Evolutionary conservation across 1,140 invertebrate species (phyloP).

Genomic region (Cephus cinctus): DNA sequence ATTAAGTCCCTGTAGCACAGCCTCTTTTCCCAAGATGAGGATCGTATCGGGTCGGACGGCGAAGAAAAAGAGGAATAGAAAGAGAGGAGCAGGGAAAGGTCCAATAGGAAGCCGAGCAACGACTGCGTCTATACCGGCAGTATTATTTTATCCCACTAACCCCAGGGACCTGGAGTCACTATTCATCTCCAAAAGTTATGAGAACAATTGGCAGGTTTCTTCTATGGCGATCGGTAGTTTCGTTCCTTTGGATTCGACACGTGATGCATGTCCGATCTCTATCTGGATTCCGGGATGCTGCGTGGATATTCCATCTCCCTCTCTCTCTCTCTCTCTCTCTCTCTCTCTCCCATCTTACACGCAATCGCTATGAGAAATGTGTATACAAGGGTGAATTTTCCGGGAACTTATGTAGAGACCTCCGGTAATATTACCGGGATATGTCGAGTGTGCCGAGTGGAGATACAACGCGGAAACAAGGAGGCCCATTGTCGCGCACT

Average conservation of each 20-base stretch:
- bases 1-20: slow-evolving; percentile 18
- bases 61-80: neutral
- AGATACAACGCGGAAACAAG: slow-evolving; percentile 41
- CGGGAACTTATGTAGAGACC: slow-evolving; percentile 10
- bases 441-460: slow-evolving; percentile 10
- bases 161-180: no score
- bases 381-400: slow-evolving; percentile 15
- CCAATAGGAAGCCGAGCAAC: neutral
- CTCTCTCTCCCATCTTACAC: neutral
- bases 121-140: no score
- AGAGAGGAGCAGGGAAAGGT: neutral
- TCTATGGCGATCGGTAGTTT: no score
- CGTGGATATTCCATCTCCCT: no score
- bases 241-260: no score
- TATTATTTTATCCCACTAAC: no score
- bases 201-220: no score
- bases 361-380: slow-evolving; percentile 23
- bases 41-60: neutral
- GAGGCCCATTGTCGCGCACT: slow-evolving; percentile 28
- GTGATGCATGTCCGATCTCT: no score
- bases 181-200: no score
- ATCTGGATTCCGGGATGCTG: no score
- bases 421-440: slow-evolving; percentile 7
- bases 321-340: slow-evolving; percentile 5
- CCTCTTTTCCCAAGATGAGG: neutral